A percentile compares a stretch with the other conserved stretches of the same genome.
phyloP scores from a whole-genome alignment of 2,797 vertebrate genomes.

The Gambusia yucatana region DNA sequence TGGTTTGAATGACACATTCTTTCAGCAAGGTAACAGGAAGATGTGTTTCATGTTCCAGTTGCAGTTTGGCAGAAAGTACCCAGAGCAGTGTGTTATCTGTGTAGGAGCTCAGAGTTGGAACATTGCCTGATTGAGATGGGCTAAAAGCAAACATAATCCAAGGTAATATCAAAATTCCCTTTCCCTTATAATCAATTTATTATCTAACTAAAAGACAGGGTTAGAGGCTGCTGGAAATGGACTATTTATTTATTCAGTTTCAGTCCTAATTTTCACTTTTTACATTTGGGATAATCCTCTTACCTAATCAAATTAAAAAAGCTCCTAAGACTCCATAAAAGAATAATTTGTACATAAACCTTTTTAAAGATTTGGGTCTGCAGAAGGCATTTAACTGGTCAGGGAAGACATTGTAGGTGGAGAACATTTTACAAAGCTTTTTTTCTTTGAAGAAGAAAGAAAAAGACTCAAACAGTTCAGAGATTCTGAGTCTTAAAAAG shows the following conservation, averaged over 20 bases:
- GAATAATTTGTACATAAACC: conserved; percentile 23
- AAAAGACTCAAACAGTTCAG: neutral
- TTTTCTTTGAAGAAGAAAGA: neutral
- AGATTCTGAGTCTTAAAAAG: neutral
- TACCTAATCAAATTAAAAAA: conserved; percentile 14
- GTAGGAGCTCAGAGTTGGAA: conserved; percentile 16
- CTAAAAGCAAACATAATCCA: neutral
- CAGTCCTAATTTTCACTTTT: neutral
- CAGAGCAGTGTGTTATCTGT: conserved; percentile 26
- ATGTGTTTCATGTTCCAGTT: conserved; percentile 48
- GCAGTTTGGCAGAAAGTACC: conserved; percentile 21
- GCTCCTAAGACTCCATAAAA: conserved; percentile 24
- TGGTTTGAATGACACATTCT: conserved; percentile 37
- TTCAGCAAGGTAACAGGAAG: conserved; percentile 37
- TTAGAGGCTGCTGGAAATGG: neutral
- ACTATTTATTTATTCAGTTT: neutral
- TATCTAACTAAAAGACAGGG: neutral
- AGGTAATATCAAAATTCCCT: neutral
- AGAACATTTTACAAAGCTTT: neutral
- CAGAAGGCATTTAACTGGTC: neutral
- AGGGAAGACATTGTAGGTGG: neutral
- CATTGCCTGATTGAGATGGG: neutral
- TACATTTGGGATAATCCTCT: neutral
- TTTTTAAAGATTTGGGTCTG: conserved; percentile 11
- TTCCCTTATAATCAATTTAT: neutral